These are phyloP conservation scores for Epirrhoe tristata DNA, from an alignment of 2,888 invertebrate species.

Conservation along the genomic window DNA sequence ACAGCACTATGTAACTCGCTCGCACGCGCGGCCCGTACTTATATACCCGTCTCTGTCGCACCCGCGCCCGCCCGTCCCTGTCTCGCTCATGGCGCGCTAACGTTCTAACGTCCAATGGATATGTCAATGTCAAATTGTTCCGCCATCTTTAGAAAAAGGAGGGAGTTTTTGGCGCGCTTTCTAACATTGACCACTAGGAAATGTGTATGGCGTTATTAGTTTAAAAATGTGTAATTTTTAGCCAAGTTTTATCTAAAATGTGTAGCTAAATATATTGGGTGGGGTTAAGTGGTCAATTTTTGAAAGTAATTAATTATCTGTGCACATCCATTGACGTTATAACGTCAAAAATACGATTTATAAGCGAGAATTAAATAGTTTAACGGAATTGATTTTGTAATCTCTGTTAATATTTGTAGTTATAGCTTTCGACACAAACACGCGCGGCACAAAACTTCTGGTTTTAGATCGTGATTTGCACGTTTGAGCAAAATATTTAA, in stretches of 20 bases:
- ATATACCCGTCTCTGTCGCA: constrained; percentile 42
- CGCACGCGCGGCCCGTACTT: constrained; percentile 55
- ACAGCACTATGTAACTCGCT: constrained; percentile 89
- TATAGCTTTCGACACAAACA: constrained; percentile 63
- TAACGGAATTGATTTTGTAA: constrained; percentile 65
- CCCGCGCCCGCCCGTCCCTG: constrained; percentile 45
- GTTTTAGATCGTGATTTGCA: constrained; percentile 38
- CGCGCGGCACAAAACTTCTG: constrained; percentile 60
- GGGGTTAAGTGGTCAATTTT: neutral
- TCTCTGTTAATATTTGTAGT: constrained; percentile 53
- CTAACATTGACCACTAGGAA: neutral
- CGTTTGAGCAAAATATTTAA: constrained; percentile 17
- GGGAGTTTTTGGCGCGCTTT: constrained; percentile 3
- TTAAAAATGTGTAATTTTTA: neutral
- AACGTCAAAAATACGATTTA: constrained; percentile 30
- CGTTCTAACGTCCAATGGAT: constrained; percentile 26
- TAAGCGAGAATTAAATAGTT: constrained; percentile 42
- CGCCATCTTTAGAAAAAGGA: neutral
- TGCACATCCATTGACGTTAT: constrained; percentile 19
- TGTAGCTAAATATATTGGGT: neutral
- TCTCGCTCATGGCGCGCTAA: constrained; percentile 44
- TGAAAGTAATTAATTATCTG: neutral
- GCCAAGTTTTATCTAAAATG: neutral
- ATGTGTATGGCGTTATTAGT: neutral
- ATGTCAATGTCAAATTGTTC: constrained; percentile 21